A percentile compares a stretch with the other conserved stretches of the same genome.
Conservation (phyloP, 2,888 invertebrate genomes). For the Platypus cylindrus region DNA sequence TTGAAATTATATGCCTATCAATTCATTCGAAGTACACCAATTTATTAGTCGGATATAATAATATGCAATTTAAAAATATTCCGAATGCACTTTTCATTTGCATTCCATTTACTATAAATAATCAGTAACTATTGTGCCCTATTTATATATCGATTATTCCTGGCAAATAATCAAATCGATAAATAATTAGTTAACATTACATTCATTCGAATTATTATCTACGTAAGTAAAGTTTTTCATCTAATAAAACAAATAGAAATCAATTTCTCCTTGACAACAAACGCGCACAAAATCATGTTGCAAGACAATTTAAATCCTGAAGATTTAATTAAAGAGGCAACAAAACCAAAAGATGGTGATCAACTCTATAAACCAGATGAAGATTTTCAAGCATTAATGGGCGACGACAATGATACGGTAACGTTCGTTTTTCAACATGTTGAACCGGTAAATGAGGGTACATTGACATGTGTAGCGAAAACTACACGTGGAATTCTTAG, state of each 20-base stretch:
- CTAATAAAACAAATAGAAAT: no score
- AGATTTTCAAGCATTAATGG: constrained; percentile 14
- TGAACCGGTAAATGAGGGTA: constrained; percentile 10
- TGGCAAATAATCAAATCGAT: constrained; percentile 1
- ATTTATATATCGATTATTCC: background rate
- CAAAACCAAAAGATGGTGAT: constrained; percentile 14
- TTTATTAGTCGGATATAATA: no score
- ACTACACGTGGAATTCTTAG: constrained; percentile 15
- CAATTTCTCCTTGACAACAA: background rate
- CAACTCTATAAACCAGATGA: constrained; percentile 15
- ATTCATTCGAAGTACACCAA: no score
- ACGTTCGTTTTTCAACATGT: constrained; percentile 15
- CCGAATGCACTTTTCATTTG: no score
- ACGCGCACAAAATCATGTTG: no score
- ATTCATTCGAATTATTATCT: no score
- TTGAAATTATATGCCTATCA: no score
- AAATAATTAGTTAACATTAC: no score
- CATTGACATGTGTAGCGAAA: constrained; percentile 11
- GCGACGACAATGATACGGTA: constrained; percentile 15
- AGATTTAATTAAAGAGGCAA: constrained; percentile 7
- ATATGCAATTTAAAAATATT: no score
- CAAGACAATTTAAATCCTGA: constrained; percentile 3
- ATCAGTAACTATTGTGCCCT: no score
- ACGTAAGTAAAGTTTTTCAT: no score
- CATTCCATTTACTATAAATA: no score